Conservation (phyloP, 2,797 vertebrate genomes). For the Alectoris magna region DNA sequence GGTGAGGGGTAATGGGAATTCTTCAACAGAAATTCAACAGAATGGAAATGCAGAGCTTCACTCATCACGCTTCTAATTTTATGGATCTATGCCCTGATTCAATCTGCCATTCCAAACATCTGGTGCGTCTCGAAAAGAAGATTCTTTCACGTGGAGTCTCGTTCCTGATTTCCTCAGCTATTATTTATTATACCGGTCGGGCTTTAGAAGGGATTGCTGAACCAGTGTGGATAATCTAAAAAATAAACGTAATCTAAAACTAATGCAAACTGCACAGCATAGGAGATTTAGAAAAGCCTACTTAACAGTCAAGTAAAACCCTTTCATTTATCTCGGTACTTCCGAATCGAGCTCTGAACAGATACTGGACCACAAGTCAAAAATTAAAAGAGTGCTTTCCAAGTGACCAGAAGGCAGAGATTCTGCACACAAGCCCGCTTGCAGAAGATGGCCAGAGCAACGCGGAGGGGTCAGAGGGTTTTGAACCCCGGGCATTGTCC, state of each 20-base stretch:
- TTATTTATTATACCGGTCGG: conserved; percentile 52
- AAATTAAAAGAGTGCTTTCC: not conserved
- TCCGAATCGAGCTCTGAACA: conserved; percentile 25
- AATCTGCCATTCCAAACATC: conserved; percentile 39
- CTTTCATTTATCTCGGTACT: conserved; percentile 52
- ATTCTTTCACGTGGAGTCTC: conserved; percentile 19
- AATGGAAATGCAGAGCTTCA: not conserved
- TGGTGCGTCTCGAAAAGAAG: conserved; percentile 52
- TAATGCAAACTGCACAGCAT: conserved; percentile 41
- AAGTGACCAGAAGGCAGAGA: conserved; percentile 1
- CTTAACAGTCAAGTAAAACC: conserved; percentile 43
- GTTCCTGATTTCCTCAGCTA: conserved; percentile 17
- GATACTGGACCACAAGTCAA: not conserved
- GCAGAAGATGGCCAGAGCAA: not conserved
- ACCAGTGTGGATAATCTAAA: conserved; percentile 60
- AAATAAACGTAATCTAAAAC: conserved; percentile 69
- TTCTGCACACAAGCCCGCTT: not conserved
- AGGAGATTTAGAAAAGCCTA: conserved; percentile 61
- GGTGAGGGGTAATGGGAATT: not conserved
- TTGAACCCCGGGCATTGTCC: not conserved
- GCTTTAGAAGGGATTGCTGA: conserved; percentile 54
- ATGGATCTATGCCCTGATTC: not conserved
- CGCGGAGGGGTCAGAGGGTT: not conserved
- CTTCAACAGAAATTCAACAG: conserved; percentile 9
- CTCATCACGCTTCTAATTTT: conserved; percentile 22